Evolutionary conservation across 2,113 vertebrate genomes (phyloP).

Genomic region (Saimiri boliviensis): DNA sequence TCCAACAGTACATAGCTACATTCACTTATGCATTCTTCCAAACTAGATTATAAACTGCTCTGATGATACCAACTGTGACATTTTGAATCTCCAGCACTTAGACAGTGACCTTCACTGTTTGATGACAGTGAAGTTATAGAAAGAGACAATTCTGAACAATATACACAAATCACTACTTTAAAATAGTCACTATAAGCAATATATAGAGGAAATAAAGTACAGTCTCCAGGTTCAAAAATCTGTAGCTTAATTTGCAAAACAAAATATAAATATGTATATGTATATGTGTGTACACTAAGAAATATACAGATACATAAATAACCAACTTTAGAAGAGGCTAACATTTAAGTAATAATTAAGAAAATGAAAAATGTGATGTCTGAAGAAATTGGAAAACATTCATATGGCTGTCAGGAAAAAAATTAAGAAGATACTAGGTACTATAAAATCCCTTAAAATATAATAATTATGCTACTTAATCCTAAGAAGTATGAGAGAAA

Average conservation of each 20-base stretch:
- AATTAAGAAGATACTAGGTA: background rate
- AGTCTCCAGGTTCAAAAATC: background rate
- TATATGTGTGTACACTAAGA: background rate
- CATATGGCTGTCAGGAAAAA: background rate
- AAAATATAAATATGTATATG: background rate
- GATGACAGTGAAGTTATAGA: background rate
- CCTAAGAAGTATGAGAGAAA: conserved; percentile 1
- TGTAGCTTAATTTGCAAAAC: background rate
- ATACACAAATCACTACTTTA: background rate
- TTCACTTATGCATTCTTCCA: background rate
- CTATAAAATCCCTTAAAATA: conserved; percentile 21
- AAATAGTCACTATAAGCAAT: background rate
- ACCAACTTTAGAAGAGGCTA: background rate
- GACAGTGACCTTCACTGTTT: background rate
- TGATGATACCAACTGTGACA: background rate
- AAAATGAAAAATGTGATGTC: background rate
- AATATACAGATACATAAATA: background rate
- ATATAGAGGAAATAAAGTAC: background rate
- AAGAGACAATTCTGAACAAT: background rate
- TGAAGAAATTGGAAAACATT: background rate
- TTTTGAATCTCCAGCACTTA: background rate
- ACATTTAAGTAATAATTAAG: background rate
- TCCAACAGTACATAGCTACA: background rate
- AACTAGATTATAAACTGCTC: background rate
- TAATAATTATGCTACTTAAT: background rate